These are phyloP conservation scores for Strix aluco DNA, from an alignment of 2,113 vertebrate genomes.

Conservation along the genomic window DNA sequence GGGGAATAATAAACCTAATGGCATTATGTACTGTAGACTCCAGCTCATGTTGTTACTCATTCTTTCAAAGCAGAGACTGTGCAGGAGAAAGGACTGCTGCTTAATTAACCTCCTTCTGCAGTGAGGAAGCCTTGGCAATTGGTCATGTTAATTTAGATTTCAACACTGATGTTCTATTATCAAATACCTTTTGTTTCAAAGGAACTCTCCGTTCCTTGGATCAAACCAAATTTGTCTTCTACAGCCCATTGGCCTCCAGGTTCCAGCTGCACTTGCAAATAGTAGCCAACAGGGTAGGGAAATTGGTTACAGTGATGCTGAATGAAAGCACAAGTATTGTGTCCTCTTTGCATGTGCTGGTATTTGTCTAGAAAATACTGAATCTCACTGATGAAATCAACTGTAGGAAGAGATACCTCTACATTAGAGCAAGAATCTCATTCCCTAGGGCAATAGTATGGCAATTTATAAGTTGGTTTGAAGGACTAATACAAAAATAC, in stretches of 20 bases:
- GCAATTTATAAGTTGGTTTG: neutral
- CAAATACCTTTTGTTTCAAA: neutral
- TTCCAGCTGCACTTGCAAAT: neutral
- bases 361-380: neutral
- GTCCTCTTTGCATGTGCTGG: neutral
- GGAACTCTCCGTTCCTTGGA: neutral
- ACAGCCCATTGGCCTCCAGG: neutral
- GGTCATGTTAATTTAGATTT: constrained; percentile 3
- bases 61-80: neutral
- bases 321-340: neutral
- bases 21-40: neutral
- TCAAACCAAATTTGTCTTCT: constrained; percentile 5
- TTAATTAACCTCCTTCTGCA: constrained; percentile 30
- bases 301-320: neutral
- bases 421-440: neutral
- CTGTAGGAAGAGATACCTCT: neutral
- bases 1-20: constrained; percentile 11
- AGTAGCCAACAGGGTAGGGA: neutral
- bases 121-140: neutral
- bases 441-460: neutral
- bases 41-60: neutral
- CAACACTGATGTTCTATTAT: neutral
- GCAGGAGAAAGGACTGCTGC: neutral
- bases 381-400: neutral
- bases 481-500: neutral